Evolutionary conservation across 2,797 vertebrate species (phyloP).

Genomic region (Emydoidea blandingii): DNA sequence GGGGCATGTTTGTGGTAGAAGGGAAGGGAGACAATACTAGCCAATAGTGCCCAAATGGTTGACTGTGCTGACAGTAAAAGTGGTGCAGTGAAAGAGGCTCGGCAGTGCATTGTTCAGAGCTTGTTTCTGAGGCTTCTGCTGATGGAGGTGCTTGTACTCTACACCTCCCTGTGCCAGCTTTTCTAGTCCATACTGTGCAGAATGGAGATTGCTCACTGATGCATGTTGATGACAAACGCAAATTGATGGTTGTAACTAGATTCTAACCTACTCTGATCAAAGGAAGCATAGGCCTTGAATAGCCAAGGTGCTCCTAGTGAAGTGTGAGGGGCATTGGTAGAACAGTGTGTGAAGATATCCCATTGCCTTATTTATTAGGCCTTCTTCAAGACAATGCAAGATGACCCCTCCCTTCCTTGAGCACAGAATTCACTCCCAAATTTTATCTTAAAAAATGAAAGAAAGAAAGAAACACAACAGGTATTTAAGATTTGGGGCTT

Average conservation of each 20-base stretch:
- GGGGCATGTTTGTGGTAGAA: background rate
- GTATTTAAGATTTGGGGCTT: slow-evolving; percentile 4
- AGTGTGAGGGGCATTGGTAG: background rate
- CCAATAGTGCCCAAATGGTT: background rate
- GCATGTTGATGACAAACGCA: background rate
- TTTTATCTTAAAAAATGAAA: slow-evolving; percentile 1
- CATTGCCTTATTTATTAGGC: background rate
- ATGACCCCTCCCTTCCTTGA: background rate
- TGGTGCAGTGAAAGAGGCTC: background rate
- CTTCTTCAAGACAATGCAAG: background rate
- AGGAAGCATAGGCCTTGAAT: background rate
- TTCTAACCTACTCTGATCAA: too few species aligned
- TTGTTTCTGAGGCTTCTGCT: background rate
- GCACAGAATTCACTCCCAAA: fast-evolving
- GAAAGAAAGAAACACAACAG: background rate
- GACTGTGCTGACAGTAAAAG: background rate
- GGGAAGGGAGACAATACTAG: too few species aligned
- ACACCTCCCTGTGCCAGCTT: background rate
- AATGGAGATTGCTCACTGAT: background rate
- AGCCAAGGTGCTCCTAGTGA: background rate
- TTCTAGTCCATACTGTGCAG: background rate
- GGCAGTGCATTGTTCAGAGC: too few species aligned
- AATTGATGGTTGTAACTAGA: background rate
- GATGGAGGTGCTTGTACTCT: background rate
- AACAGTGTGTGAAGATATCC: background rate